Conservation (phyloP, 2,113 vertebrate species). For the Numida meleagris region DNA sequence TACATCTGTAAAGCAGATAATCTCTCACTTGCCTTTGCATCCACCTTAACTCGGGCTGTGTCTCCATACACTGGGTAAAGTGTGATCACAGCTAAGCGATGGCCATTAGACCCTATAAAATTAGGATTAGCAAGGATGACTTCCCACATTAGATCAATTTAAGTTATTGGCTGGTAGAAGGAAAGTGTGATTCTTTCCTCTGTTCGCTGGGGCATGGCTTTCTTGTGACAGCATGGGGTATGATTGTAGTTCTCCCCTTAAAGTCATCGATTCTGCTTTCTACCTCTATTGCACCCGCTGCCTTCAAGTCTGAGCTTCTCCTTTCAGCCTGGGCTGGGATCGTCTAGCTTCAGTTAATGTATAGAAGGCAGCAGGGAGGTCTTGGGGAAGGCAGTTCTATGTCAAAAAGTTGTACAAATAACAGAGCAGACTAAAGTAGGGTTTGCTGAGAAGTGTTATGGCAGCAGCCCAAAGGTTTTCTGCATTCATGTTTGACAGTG, state of each 20-base stretch:
- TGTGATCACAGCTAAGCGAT: conserved; percentile 58
- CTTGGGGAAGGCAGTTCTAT: neutral
- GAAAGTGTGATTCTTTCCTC: conserved; percentile 31
- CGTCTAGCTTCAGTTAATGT: neutral
- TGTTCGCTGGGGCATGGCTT: neutral
- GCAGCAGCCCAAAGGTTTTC: neutral
- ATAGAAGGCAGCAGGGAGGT: neutral
- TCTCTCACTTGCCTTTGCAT: neutral
- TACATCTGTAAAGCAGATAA: conserved; percentile 6
- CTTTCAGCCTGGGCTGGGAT: neutral
- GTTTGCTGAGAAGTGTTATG: neutral
- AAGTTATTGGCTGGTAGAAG: conserved; percentile 33
- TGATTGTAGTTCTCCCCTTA: conserved; percentile 19
- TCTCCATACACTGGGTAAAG: conserved; percentile 24
- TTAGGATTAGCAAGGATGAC: conserved; percentile 53
- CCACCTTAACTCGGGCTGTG: neutral
- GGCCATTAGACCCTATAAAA: conserved; percentile 62
- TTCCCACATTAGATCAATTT: conserved; percentile 61
- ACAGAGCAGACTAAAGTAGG: neutral
- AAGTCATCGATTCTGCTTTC: conserved; percentile 20
- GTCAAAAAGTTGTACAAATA: neutral
- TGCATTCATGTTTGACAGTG: neutral
- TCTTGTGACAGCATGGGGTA: neutral
- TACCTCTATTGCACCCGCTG: neutral
- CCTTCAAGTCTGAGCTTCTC: neutral